These are phyloP conservation scores for Ryuthela nishihirai DNA, from an alignment of 2,888 invertebrate species.

Conservation along the genomic window DNA sequence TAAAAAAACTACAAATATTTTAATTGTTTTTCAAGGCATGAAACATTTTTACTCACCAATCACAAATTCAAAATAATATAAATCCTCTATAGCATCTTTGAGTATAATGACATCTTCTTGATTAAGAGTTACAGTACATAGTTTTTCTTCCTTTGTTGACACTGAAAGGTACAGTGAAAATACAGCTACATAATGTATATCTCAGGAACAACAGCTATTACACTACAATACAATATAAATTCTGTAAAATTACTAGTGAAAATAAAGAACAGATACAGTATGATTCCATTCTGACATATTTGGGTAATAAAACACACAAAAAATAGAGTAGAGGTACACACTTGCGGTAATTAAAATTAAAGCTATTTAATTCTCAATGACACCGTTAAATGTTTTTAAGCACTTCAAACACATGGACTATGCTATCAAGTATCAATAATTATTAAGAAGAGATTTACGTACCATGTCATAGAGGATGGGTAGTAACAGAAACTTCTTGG, in stretches of 20 bases:
- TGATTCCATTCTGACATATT: neutral
- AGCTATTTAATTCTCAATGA: too few species aligned
- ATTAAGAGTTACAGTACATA: constrained; percentile 51
- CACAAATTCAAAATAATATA: constrained; percentile 57
- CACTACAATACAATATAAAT: too few species aligned
- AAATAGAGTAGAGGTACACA: too few species aligned
- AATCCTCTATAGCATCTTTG: constrained; percentile 54
- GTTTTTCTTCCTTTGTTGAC: constrained; percentile 48
- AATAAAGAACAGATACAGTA: neutral
- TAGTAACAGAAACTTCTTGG: too few species aligned
- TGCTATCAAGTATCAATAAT: too few species aligned
- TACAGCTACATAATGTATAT: neutral
- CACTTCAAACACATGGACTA: too few species aligned
- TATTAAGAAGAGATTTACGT: too few species aligned
- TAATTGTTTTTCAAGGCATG: neutral
- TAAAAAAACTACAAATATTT: too few species aligned
- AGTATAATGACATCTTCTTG: constrained; percentile 51
- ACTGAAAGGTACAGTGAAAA: constrained; percentile 44
- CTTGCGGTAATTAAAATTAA: too few species aligned
- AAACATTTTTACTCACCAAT: constrained; percentile 48
- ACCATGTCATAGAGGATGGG: too few species aligned
- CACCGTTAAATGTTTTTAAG: too few species aligned
- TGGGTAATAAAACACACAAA: neutral
- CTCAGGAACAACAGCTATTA: too few species aligned
- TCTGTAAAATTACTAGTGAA: neutral